Conservation (phyloP, 2,797 vertebrate genomes). For the Heterohyrax brucei region DNA sequence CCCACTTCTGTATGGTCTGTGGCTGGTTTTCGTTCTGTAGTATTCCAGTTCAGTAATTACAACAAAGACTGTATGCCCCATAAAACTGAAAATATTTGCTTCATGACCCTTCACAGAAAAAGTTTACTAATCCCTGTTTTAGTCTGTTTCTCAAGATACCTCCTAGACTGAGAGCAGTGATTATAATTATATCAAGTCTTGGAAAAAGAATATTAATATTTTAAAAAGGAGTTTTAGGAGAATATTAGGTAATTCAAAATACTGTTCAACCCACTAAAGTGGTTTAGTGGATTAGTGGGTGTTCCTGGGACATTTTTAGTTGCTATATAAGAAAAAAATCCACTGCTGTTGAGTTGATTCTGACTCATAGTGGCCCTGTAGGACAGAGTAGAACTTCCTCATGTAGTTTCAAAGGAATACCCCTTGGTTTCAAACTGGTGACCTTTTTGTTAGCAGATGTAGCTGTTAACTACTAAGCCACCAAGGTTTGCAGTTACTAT, state of each 20-base stretch:
- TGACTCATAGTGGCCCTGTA: too few relatives aligned
- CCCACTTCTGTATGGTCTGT: background rate
- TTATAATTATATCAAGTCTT: constrained; percentile 41
- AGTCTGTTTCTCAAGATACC: background rate
- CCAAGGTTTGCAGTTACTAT: background rate
- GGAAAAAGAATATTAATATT: background rate
- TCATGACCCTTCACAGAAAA: background rate
- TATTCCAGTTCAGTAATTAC: background rate
- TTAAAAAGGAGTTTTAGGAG: constrained; percentile 15
- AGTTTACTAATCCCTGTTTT: background rate
- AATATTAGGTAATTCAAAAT: constrained; percentile 22
- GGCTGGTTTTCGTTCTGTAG: background rate
- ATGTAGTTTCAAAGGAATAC: too few relatives aligned
- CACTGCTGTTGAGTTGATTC: too few relatives aligned
- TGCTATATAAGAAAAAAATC: background rate
- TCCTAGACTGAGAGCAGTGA: background rate
- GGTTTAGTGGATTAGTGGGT: background rate
- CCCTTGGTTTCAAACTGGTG: too few relatives aligned
- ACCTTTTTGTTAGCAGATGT: too few relatives aligned
- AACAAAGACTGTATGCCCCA: background rate
- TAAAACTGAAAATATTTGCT: background rate
- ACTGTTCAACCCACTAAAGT: background rate
- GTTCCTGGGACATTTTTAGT: background rate
- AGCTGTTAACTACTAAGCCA: too few relatives aligned
- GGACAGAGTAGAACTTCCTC: too few relatives aligned